Evolutionary conservation across 1,140 invertebrate genomes (phyloP).

Genomic region (Anthonomus grandis): DNA sequence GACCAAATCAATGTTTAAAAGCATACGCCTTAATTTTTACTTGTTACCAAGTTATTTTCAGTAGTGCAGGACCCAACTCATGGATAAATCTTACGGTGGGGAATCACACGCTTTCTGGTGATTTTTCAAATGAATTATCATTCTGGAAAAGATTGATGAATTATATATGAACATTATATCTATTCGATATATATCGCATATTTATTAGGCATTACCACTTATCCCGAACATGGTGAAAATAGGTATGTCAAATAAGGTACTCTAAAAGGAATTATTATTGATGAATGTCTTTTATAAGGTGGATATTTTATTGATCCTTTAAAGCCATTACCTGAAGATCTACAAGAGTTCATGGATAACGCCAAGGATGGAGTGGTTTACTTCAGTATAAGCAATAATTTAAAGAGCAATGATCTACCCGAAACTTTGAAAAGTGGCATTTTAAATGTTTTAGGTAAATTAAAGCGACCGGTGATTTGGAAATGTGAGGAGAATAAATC

Average conservation of each 20-base stretch:
- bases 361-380: constrained; percentile 57
- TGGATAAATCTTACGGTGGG: constrained; percentile 49
- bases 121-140: constrained; percentile 48
- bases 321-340: constrained; percentile 44
- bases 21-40: constrained; percentile 30
- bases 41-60: constrained; percentile 39
- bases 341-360: constrained; percentile 53
- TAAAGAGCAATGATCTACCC: constrained; percentile 54
- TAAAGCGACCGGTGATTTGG: constrained; percentile 54
- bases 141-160: constrained; percentile 32
- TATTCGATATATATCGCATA: constrained; percentile 42
- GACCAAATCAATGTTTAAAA: constrained; percentile 15
- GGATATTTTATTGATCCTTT: constrained; percentile 43
- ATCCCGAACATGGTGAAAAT: constrained; percentile 55
- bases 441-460: constrained; percentile 47
- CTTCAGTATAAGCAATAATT: constrained; percentile 60
- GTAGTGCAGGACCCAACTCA: constrained; percentile 45
- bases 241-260: too few species aligned
- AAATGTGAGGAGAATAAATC: constrained; percentile 51
- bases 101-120: constrained; percentile 51
- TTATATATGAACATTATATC: too few species aligned
- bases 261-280: too few species aligned
- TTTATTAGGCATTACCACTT: constrained; percentile 35
- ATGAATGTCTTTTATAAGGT: too few species aligned
- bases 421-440: constrained; percentile 49